Percentiles rank a stretch among this genome's conserved stretches.
Conservation (phyloP, 2,888 invertebrate genomes). For the Drosophila longiperda region DNA sequence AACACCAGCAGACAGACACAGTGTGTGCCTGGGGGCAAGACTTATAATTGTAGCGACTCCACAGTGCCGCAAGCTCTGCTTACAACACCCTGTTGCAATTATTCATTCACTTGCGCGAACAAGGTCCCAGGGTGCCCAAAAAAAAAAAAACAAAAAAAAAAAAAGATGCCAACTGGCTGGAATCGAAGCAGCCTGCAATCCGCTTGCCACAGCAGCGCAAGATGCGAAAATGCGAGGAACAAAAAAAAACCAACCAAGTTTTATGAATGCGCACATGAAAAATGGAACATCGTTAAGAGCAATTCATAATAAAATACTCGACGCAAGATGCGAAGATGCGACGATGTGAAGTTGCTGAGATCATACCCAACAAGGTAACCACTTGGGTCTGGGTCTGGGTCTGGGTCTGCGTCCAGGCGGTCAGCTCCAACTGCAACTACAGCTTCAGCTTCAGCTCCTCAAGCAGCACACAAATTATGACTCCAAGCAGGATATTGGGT, state of each 20-base stretch:
- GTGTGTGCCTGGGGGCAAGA: constrained; percentile 14
- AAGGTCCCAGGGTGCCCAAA: constrained; percentile 13
- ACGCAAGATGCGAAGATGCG: constrained; percentile 16
- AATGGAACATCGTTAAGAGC: constrained; percentile 85
- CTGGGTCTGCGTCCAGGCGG: constrained; percentile 49
- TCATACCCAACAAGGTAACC: background rate
- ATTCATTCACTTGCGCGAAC: constrained; percentile 64
- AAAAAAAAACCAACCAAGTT: constrained; percentile 71
- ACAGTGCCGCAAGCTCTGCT: constrained; percentile 46
- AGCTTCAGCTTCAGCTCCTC: constrained; percentile 10
- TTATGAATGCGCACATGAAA: constrained; percentile 85
- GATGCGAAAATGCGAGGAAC: constrained; percentile 9
- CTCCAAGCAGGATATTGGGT: constrained; percentile 83
- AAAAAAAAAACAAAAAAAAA: background rate
- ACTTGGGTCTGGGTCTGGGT: background rate
- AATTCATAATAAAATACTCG: constrained; percentile 84
- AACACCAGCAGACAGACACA: constrained; percentile 20
- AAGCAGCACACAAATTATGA: constrained; percentile 77
- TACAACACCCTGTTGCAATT: constrained; percentile 75
- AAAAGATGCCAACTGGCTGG: constrained; percentile 18
- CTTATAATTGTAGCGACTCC: constrained; percentile 54
- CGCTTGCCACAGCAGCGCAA: constrained; percentile 44
- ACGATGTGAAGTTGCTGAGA: background rate
- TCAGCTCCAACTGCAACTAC: constrained; percentile 15
- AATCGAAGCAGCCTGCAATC: constrained; percentile 58